A percentile compares a stretch with the other conserved stretches of the same genome.
Conservation (phyloP, 2,797 vertebrate species). For the Anas capensis region DNA sequence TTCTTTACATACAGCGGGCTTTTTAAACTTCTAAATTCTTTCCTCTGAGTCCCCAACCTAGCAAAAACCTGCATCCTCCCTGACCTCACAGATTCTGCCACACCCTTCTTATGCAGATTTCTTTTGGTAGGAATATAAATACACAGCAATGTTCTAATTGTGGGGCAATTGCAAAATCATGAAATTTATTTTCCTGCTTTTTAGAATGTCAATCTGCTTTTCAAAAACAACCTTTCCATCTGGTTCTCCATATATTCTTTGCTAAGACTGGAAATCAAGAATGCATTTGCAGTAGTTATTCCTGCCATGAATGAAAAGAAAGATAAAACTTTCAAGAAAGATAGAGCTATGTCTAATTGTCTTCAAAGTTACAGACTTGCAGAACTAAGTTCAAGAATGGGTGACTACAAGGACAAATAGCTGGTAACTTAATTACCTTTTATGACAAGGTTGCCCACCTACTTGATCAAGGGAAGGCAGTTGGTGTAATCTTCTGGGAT, state of each 20-base stretch:
- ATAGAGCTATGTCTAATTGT: neutral
- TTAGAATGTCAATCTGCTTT: neutral
- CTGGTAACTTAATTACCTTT: neutral
- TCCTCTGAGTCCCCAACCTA: neutral
- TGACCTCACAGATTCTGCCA: neutral
- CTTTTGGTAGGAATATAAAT: neutral
- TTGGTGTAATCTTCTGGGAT: no score
- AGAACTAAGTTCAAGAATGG: neutral
- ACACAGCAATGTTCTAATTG: neutral
- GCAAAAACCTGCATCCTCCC: fast-evolving
- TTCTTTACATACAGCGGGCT: neutral
- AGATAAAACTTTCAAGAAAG: neutral
- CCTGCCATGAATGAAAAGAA: neutral
- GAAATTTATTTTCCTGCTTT: neutral
- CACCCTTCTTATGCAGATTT: neutral
- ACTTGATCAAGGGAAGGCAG: no score
- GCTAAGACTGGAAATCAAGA: neutral
- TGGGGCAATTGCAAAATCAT: neutral
- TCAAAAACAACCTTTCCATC: neutral
- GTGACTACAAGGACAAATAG: neutral
- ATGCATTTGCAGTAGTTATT: neutral
- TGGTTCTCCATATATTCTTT: neutral
- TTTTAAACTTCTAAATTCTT: neutral
- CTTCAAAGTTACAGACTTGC: fast-evolving
- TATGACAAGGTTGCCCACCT: no score